A percentile compares a stretch with the other conserved stretches of the same genome.
These are phyloP conservation scores for Leptopilina myrica DNA, from an alignment of 2,888 invertebrate species.

Conservation along the genomic window DNA sequence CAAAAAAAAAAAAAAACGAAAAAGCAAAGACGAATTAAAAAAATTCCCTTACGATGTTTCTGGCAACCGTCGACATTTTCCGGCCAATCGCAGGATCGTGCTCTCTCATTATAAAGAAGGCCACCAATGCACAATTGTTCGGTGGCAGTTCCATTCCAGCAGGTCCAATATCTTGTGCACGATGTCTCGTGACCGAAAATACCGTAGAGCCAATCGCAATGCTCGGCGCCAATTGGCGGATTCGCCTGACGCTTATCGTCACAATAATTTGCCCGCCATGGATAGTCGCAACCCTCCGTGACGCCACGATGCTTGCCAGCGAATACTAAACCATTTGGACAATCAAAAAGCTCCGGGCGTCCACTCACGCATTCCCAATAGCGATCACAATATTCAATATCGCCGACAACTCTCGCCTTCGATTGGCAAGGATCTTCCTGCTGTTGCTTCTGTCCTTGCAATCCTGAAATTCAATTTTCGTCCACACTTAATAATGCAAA, in stretches of 20 bases:
- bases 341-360: conserved; percentile 90
- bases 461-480: conserved; percentile 57
- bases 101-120: conserved; percentile 91
- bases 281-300: conserved; percentile 93
- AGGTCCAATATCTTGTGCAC: conserved; percentile 95
- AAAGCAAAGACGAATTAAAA: neutral
- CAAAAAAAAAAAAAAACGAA: no score
- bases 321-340: conserved; percentile 93
- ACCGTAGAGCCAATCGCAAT: conserved; percentile 95
- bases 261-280: conserved; percentile 93
- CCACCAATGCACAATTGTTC: conserved; percentile 95
- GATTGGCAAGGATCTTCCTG: conserved; percentile 90
- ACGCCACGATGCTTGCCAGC: conserved; percentile 92
- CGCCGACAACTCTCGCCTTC: conserved; percentile 86
- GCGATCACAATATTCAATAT: conserved; percentile 88
- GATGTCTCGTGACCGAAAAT: conserved; percentile 96
- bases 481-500: no score
- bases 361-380: conserved; percentile 93
- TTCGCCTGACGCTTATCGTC: conserved; percentile 89
- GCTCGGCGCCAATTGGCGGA: conserved; percentile 89
- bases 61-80: conserved; percentile 95
- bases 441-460: conserved; percentile 69
- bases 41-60: conserved; percentile 88
- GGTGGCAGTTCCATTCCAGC: conserved; percentile 95
- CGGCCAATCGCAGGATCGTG: conserved; percentile 96